phyloP scores from a whole-genome alignment of 2,113 vertebrate species.

The Neolamprologus hecqui region DNA sequence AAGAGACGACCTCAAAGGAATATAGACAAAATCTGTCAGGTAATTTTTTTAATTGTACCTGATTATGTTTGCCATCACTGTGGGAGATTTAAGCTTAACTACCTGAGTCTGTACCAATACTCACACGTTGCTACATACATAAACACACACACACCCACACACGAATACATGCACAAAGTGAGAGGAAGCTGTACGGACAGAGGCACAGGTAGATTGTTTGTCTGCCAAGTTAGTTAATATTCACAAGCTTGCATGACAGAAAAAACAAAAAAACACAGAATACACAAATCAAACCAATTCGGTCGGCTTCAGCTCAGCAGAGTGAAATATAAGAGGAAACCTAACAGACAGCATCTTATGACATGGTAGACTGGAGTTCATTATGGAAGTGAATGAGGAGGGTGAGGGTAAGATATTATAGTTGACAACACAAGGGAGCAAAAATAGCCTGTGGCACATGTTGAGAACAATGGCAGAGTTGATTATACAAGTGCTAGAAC shows the following conservation, averaged over 20 bases:
- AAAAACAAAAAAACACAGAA: background rate
- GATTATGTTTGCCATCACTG: background rate
- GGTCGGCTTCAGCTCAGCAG: conserved; percentile 11
- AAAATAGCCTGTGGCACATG: conserved; percentile 48
- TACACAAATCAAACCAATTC: conserved; percentile 31
- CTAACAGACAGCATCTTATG: conserved; percentile 48
- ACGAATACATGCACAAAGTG: background rate
- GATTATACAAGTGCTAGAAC: conserved; percentile 25
- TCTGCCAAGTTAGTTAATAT: conserved; percentile 32
- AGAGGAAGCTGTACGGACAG: background rate
- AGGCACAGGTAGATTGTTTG: background rate
- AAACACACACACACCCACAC: background rate
- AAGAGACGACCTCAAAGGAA: background rate
- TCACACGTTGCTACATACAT: background rate
- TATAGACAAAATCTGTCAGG: background rate
- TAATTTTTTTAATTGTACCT: background rate
- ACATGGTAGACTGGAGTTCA: conserved; percentile 44
- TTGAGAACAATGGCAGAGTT: conserved; percentile 44
- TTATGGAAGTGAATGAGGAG: conserved; percentile 28
- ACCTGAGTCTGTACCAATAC: background rate
- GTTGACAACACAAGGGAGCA: conserved; percentile 52
- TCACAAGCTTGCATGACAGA: background rate
- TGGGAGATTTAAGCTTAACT: background rate
- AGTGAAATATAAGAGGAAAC: conserved; percentile 36
- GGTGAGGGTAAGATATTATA: conserved; percentile 40